Percentiles rank a stretch among this genome's conserved stretches.
These are phyloP conservation scores for Aphaenogaster rudis DNA, from an alignment of 1,140 invertebrate genomes.

Conservation along the genomic window DNA sequence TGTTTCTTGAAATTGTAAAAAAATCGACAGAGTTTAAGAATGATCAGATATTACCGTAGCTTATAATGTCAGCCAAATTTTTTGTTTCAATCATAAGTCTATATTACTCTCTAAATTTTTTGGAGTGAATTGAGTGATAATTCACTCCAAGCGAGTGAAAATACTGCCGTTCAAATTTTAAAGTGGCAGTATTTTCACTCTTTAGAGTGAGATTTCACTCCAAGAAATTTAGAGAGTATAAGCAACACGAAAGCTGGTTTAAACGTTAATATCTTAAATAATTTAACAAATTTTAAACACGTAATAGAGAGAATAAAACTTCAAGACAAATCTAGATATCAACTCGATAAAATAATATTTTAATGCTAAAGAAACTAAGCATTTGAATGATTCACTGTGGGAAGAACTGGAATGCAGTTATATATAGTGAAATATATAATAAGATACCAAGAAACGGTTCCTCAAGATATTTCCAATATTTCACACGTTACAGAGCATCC, in stretches of 20 bases:
- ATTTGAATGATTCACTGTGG: neutral
- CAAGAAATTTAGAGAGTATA: neutral
- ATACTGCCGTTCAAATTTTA: no score
- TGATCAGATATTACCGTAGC: neutral
- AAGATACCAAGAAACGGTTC: neutral
- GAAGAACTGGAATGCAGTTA: neutral
- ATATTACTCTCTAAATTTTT: neutral
- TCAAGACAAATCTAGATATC: neutral
- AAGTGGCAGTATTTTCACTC: no score
- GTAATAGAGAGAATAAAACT: neutral
- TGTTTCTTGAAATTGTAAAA: slow-evolving; percentile 3
- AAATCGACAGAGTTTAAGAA: neutral
- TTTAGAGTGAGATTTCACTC: no score
- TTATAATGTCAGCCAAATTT: neutral
- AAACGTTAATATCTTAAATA: neutral
- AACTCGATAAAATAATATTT: slow-evolving; percentile 9
- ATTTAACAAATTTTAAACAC: neutral
- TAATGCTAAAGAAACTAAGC: slow-evolving; percentile 8
- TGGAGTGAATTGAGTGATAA: no score
- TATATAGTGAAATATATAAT: neutral
- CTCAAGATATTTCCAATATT: slow-evolving; percentile 12
- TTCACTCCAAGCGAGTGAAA: no score
- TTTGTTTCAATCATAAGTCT: neutral
- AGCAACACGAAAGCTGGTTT: neutral
- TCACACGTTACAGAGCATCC: neutral